Evolutionary conservation across 2,113 vertebrate species (phyloP), one percentile per base, ranked within the genome.

Genomic region (Coryphaenoides rupestris): DNA sequence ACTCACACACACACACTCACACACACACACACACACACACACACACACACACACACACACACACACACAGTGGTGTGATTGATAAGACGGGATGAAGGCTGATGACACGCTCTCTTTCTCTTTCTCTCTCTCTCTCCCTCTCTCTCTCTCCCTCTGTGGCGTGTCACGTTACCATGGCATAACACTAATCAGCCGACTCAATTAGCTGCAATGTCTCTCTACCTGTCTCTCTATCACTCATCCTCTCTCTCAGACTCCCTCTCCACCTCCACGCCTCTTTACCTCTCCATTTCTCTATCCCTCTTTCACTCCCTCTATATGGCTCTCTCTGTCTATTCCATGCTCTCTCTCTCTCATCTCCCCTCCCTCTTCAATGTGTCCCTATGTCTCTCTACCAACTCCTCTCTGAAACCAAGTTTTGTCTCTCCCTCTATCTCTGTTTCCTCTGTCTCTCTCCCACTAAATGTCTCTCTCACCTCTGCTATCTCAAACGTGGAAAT

Each of bases 21-120:
- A 46, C 56, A 70, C 47, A 21, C 73, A 66, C 60, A 46, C 54
- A 60, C 72, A 55, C 64, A 59, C 58, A 67, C 45, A 71, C 23
- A 26, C 24, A 26, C 24, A 26, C 24, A 26, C 24, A 26, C 3
- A 3, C 4, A 33, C 3, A 69, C 56, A 33, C 28, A 33, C 28
- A 33, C 28, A 4, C 28, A 33, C 28, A 33, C 5, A 33, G 28
- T 33, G 28, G 28, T 33, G 28, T 33, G 28, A 33, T 33, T 33
- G 28, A 33, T 33, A 33, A 33, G 28, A 33, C 28, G 71, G 63
- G 71, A 63, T 70, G 65, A 78, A 68, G 58, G 63, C 33, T 74
- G 69, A 77, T 78, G 59, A 73, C 67, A 60, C n/a, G 54, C 56
- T 65, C 55, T 33, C 52, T 60, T 16, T 60, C 21, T 22, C 17